Percentiles rank a stretch among this genome's conserved stretches.
These are phyloP conservation scores for Drosophila koepferae DNA, from an alignment of 2,888 invertebrate species.

Conservation along the genomic window DNA sequence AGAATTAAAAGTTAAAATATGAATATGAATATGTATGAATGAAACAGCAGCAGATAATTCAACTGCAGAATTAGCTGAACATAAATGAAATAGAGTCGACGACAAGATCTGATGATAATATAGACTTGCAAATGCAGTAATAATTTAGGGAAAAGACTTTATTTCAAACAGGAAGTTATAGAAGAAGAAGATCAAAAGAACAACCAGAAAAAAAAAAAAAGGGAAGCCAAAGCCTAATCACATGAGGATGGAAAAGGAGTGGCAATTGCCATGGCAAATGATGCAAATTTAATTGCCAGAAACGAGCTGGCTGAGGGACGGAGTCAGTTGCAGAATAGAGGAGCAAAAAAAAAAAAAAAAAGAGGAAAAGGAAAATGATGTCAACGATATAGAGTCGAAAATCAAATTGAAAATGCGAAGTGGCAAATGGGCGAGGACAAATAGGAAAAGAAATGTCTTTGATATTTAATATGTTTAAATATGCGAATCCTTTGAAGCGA, in stretches of 20 bases:
- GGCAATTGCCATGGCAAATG: conserved; percentile 58
- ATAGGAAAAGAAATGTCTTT: conserved; percentile 68
- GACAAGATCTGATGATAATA: too few relatives aligned
- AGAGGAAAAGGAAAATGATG: conserved; percentile 24
- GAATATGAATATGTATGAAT: too few relatives aligned
- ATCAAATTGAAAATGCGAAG: conserved; percentile 47
- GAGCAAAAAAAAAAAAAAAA: not conserved
- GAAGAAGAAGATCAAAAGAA: too few relatives aligned
- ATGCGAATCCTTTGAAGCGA: conserved; percentile 79
- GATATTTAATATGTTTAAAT: conserved; percentile 81
- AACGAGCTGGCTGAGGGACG: not conserved
- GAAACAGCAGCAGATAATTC: too few relatives aligned
- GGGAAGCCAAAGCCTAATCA: conserved; percentile 1
- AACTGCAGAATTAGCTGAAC: too few relatives aligned
- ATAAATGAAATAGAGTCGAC: too few relatives aligned
- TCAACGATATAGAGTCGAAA: conserved; percentile 25
- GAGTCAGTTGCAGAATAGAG: conserved; percentile 23
- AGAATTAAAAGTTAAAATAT: too few relatives aligned
- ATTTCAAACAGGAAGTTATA: too few relatives aligned
- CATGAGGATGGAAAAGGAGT: not conserved
- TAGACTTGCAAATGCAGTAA: too few relatives aligned
- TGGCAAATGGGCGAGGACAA: conserved; percentile 28
- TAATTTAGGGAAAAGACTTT: too few relatives aligned
- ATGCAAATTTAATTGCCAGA: conserved; percentile 74
- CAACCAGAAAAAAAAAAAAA: not conserved